These are phyloP conservation scores for Sesamia nonagrioides DNA, from an alignment of 1,140 invertebrate species.

Conservation along the genomic window DNA sequence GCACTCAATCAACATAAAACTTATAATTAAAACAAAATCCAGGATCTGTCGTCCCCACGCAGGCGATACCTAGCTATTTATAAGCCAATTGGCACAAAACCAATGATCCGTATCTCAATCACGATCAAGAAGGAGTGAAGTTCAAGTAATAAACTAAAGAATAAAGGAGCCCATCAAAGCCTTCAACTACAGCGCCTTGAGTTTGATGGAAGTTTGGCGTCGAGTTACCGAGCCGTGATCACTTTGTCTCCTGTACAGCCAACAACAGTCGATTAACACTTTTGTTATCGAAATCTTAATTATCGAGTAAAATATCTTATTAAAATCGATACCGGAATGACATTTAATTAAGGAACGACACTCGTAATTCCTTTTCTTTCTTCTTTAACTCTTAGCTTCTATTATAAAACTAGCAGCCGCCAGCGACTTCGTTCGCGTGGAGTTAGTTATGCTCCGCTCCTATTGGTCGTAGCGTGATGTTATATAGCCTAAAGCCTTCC, in stretches of 20 bases:
- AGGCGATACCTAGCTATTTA: slow-evolving; percentile 8
- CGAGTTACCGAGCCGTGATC: slow-evolving; percentile 33
- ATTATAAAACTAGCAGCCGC: no score
- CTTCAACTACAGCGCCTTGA: slow-evolving; percentile 46
- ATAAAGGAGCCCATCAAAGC: slow-evolving; percentile 41
- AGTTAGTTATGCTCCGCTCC: no score
- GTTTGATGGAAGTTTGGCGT: slow-evolving; percentile 53
- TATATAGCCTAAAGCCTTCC: no score
- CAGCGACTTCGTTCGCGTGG: no score
- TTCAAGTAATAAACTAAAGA: slow-evolving; percentile 32
- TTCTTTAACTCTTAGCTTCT: no score
- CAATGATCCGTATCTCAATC: slow-evolving; percentile 2
- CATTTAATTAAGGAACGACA: no score
- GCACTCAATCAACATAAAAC: slow-evolving; percentile 5
- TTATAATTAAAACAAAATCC: neutral
- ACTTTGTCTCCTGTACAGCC: slow-evolving; percentile 2
- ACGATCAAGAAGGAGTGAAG: slow-evolving; percentile 29
- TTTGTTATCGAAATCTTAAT: no score
- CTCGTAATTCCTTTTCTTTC: no score
- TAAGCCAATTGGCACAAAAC: slow-evolving; percentile 1
- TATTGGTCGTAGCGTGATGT: no score
- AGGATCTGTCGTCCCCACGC: neutral
- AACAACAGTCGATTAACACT: no score
- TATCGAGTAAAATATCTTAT: no score
- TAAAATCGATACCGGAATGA: no score